Evolutionary conservation across 2,888 invertebrate species (phyloP).

Genomic region (Ernsta delagoae): DNA sequence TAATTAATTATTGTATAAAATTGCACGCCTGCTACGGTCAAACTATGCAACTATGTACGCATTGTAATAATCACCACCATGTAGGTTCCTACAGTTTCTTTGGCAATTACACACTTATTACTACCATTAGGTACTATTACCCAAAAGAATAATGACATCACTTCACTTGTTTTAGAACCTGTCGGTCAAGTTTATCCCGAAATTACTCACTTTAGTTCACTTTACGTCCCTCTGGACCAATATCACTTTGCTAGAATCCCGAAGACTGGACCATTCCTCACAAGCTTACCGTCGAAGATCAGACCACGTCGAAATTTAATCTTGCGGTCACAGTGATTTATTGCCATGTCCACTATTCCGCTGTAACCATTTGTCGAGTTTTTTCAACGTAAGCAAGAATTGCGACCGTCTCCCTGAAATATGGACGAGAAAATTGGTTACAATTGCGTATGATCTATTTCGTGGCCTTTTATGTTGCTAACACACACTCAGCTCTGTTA

Average conservation of each 20-base stretch:
- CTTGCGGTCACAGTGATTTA: slow-evolving; percentile 33
- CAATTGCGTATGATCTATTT: slow-evolving; percentile 7
- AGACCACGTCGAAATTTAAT: slow-evolving; percentile 31
- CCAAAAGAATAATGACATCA: neutral
- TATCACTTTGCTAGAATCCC: neutral
- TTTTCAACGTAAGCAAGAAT: slow-evolving; percentile 13
- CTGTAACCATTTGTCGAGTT: slow-evolving; percentile 11
- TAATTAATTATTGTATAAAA: too few relatives aligned
- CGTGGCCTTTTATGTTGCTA: neutral
- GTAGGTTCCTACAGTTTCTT: too few relatives aligned
- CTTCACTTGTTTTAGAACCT: neutral
- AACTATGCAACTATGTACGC: too few relatives aligned
- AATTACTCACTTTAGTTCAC: neutral
- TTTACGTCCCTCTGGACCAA: neutral
- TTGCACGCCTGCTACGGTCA: too few relatives aligned
- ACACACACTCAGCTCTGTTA: neutral
- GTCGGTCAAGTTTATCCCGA: neutral
- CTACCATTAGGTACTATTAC: too few relatives aligned
- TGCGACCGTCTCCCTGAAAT: neutral
- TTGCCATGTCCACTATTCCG: slow-evolving; percentile 1
- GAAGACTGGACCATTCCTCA: slow-evolving; percentile 10
- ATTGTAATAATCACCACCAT: too few relatives aligned
- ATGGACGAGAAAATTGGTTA: slow-evolving; percentile 4
- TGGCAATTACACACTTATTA: too few relatives aligned
- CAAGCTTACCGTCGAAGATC: slow-evolving; percentile 22